Conservation (phyloP, 2,888 invertebrate species). For the Sylvicola cinctus region DNA sequence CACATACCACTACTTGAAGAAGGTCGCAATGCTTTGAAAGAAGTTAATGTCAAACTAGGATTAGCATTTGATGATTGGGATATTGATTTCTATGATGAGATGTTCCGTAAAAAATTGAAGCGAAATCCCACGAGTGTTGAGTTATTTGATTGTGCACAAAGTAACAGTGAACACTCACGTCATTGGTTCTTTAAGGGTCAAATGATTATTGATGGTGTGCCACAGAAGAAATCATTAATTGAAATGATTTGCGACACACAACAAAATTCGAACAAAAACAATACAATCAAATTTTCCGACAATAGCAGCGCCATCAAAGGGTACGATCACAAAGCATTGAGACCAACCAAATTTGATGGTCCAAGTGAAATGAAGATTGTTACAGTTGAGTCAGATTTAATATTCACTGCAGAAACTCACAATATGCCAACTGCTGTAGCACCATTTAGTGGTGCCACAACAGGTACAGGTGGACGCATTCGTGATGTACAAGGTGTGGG, state of each 20-base stretch:
- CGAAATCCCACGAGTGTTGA: conserved; percentile 95
- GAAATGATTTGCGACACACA: conserved; percentile 88
- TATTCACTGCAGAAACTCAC: conserved; percentile 97
- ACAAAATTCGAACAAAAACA: conserved; percentile 64
- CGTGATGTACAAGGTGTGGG: conserved; percentile 91
- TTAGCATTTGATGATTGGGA: conserved; percentile 89
- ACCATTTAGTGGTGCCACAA: conserved; percentile 94
- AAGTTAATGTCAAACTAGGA: conserved; percentile 60
- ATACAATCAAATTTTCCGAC: conserved; percentile 92
- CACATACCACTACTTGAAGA: conserved; percentile 61
- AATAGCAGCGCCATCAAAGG: conserved; percentile 92
- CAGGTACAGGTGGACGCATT: conserved; percentile 90
- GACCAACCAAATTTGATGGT: conserved; percentile 34
- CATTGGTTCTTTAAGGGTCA: conserved; percentile 98
- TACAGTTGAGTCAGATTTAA: conserved; percentile 55
- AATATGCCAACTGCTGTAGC: conserved; percentile 97
- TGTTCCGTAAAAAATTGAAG: conserved; percentile 63
- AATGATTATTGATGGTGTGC: conserved; percentile 60
- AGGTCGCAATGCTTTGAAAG: conserved; percentile 60
- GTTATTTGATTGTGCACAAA: conserved; percentile 93
- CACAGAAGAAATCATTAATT: conserved; percentile 61
- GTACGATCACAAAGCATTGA: conserved; percentile 44
- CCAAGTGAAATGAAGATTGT: conserved; percentile 42
- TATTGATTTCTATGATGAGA: conserved; percentile 68
- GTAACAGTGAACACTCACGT: conserved; percentile 93